Evolutionary conservation across 2,113 vertebrate species (phyloP).

Genomic region (Emydura subglobosa): DNA sequence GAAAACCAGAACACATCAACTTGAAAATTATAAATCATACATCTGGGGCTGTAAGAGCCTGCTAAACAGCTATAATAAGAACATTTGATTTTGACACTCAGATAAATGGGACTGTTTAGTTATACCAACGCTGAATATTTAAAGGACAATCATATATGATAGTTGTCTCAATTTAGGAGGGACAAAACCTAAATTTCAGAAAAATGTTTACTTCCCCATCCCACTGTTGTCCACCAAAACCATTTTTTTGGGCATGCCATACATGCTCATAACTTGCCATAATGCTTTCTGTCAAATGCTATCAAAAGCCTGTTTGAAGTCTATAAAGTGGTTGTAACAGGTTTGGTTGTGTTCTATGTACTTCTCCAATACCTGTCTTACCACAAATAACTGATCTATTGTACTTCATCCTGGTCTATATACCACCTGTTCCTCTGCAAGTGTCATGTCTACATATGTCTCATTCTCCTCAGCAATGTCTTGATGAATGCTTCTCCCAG

Average conservation of each 20-base stretch:
- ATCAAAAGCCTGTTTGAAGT: background rate
- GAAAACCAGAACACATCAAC: conserved; percentile 51
- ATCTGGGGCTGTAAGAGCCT: fast-evolving
- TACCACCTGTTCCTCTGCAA: background rate
- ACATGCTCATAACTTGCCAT: background rate
- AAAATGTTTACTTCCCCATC: background rate
- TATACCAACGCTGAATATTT: background rate
- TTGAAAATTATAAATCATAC: background rate
- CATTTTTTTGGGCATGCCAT: background rate
- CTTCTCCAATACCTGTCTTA: background rate
- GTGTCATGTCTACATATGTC: background rate
- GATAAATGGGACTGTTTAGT: background rate
- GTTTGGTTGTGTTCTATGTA: background rate
- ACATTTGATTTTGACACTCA: background rate
- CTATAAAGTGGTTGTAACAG: background rate
- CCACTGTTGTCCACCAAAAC: background rate
- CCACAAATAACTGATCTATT: too few relatives aligned
- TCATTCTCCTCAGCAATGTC: background rate
- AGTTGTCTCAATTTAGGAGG: background rate
- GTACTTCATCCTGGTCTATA: background rate
- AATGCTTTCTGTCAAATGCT: background rate
- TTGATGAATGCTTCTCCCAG: background rate
- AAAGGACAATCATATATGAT: background rate
- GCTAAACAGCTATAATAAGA: background rate
- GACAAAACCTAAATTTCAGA: background rate